Percentiles rank a stretch among this genome's conserved stretches.
Conservation (phyloP, 2,113 vertebrate genomes). For the Mesocricetus auratus region DNA sequence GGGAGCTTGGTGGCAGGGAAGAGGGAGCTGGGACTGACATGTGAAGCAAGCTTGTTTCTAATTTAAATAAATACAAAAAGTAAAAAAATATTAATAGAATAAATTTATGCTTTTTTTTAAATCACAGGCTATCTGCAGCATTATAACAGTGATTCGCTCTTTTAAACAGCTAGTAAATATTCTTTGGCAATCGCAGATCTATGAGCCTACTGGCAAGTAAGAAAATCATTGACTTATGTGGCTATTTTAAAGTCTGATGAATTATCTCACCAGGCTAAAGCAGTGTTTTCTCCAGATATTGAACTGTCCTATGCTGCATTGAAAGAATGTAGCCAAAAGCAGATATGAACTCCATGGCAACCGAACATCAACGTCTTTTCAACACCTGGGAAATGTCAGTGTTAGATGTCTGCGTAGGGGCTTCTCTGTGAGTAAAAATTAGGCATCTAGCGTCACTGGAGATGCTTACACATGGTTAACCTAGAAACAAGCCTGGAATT, state of each 20-base stretch:
- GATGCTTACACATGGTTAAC: conserved; percentile 8
- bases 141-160: not conserved
- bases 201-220: conserved; percentile 12
- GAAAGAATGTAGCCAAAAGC: not conserved
- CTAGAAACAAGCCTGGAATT: not conserved
- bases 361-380: conserved; percentile 10
- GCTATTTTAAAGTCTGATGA: conserved; percentile 46
- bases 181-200: not conserved
- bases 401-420: not conserved
- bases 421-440: not conserved
- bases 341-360: conserved; percentile 54
- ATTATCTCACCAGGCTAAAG: conserved; percentile 23
- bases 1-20: no score
- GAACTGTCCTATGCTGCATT: not conserved
- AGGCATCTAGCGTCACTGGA: not conserved
- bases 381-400: not conserved
- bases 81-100: not conserved
- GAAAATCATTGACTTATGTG: conserved; percentile 8
- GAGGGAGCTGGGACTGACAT: no score
- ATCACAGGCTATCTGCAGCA: not conserved
- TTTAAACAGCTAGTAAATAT: not conserved
- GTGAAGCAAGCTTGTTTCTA: no score
- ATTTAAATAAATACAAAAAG: no score
- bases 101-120: not conserved
- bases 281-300: conserved; percentile 1